phyloP scores from a whole-genome alignment of 1,140 invertebrate genomes.

The Diuraphis noxia region DNA sequence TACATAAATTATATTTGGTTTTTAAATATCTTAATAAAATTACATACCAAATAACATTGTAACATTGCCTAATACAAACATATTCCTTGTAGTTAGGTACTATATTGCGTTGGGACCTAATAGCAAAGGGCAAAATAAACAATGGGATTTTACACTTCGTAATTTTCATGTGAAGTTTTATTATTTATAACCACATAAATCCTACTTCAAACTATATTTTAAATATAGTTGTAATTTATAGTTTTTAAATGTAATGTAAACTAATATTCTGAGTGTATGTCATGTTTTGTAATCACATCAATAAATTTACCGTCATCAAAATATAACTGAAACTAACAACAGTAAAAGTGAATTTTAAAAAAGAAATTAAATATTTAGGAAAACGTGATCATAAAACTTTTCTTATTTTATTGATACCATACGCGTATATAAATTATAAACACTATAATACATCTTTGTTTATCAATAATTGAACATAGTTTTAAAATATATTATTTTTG shows the following conservation, averaged over 20 bases:
- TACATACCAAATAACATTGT: neutral
- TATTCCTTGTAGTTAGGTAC: neutral
- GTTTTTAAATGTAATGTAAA: neutral
- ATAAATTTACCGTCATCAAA: neutral
- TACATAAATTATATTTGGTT: too few relatives aligned
- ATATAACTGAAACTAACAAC: neutral
- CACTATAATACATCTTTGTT: neutral
- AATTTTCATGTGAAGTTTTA: neutral
- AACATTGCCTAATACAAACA: neutral
- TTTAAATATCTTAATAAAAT: neutral
- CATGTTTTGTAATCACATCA: neutral
- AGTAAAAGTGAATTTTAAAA: neutral
- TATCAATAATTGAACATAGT: neutral
- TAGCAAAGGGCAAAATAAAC: neutral
- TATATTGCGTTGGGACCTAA: neutral
- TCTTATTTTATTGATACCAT: neutral
- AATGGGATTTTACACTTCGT: neutral
- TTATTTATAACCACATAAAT: neutral
- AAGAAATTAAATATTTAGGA: neutral
- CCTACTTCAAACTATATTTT: neutral
- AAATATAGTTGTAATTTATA: neutral
- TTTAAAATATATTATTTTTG: neutral
- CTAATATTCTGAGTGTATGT: neutral
- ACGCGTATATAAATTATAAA: neutral
- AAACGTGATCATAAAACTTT: neutral